Percentiles rank a stretch among this genome's conserved stretches.
Conservation (phyloP, 2,888 invertebrate species). For the Pelosia muscerda region DNA sequence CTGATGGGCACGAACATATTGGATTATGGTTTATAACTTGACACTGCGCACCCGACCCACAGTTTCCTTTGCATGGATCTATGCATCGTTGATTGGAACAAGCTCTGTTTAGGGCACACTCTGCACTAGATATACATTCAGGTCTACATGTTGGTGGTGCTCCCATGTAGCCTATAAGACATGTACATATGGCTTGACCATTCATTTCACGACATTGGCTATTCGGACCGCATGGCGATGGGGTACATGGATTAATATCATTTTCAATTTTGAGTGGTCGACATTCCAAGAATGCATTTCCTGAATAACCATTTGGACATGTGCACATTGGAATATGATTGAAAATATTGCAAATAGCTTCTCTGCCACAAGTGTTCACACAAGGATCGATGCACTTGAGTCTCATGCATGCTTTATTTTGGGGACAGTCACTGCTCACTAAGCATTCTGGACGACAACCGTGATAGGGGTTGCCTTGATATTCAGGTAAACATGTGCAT, state of each 20-base stretch:
- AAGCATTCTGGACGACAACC: constrained; percentile 94
- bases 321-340: constrained; percentile 88
- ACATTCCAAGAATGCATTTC: constrained; percentile 90
- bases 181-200: constrained; percentile 90
- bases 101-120: constrained; percentile 89
- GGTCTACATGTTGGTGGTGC: constrained; percentile 91
- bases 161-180: constrained; percentile 89
- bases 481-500: constrained; percentile 91
- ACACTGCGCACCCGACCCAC: constrained; percentile 90
- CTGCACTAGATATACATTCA: constrained; percentile 90
- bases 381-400: constrained; percentile 94
- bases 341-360: constrained; percentile 91
- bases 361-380: constrained; percentile 91
- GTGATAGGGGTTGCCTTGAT: constrained; percentile 92
- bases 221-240: constrained; percentile 91
- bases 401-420: constrained; percentile 89
- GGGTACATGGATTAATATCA: constrained; percentile 88
- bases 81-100: constrained; percentile 91
- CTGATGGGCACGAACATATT: constrained; percentile 89
- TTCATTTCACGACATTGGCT: constrained; percentile 89
- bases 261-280: constrained; percentile 72
- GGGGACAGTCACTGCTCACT: constrained; percentile 90
- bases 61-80: constrained; percentile 91
- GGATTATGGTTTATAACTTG: constrained; percentile 92
- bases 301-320: constrained; percentile 88